Evolutionary conservation across 2,113 vertebrate genomes (phyloP).

Genomic region (Ictalurus furcatus): DNA sequence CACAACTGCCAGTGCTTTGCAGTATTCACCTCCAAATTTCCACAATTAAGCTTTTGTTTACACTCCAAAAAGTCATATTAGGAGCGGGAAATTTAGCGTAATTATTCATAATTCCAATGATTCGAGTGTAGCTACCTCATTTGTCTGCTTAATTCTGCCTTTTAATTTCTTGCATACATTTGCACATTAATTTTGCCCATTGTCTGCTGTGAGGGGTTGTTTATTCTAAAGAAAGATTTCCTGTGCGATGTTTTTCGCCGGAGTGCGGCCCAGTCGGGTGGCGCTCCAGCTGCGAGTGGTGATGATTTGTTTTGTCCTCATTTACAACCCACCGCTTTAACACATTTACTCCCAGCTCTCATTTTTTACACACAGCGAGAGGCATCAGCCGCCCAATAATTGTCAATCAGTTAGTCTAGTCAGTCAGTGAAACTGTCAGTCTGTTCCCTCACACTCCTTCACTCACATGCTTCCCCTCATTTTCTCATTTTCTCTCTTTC

Average conservation of each 20-base stretch:
- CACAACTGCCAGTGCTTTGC: conserved; percentile 52
- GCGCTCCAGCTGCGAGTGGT: conserved; percentile 96
- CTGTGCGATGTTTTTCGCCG: conserved; percentile 95
- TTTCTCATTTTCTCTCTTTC: conserved; percentile 28
- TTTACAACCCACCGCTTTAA: conserved; percentile 92
- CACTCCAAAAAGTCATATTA: conserved; percentile 90
- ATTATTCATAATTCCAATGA: conserved; percentile 99
- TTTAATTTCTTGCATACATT: conserved; percentile 98
- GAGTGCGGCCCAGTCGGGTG: conserved; percentile 95
- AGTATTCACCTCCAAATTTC: conserved; percentile 88
- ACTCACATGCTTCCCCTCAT: conserved; percentile 19
- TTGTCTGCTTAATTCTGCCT: conserved; percentile 74
- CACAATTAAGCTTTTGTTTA: conserved; percentile 98
- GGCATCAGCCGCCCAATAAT: conserved; percentile 41
- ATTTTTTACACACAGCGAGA: conserved; percentile 43
- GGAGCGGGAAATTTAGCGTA: conserved; percentile 89
- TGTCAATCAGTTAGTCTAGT: conserved; percentile 43
- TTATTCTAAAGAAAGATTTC: conserved; percentile 69
- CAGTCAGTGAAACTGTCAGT: conserved; percentile 34
- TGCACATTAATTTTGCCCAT: conserved; percentile 99
- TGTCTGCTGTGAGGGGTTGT: conserved; percentile 90
- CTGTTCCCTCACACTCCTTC: conserved; percentile 27
- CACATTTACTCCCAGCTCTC: conserved; percentile 84
- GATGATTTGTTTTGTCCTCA: conserved; percentile 99
- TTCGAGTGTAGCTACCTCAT: conserved; percentile 90